Evolutionary conservation across 1,140 invertebrate species (phyloP).

Genomic region (Contarinia nasturtii): DNA sequence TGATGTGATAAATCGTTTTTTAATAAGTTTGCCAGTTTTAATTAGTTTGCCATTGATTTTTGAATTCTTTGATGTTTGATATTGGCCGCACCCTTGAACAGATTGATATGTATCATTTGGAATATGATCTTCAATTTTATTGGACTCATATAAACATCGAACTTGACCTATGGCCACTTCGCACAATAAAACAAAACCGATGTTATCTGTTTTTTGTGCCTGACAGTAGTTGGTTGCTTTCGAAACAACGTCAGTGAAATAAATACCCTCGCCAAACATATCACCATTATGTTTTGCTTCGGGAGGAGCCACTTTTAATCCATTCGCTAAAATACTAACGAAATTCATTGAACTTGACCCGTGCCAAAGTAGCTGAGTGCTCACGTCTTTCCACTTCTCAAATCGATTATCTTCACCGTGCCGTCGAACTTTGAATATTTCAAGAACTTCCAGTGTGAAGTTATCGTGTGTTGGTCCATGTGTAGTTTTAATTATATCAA

Average conservation of each 20-base stretch:
- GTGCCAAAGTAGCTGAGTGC: conserved; percentile 88
- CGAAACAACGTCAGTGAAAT: conserved; percentile 98
- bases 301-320: conserved; percentile 87
- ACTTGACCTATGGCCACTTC: conserved; percentile 91
- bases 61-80: conserved; percentile 32
- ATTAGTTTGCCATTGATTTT: conserved; percentile 41
- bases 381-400: conserved; percentile 63
- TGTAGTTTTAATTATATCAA: conserved; percentile 67
- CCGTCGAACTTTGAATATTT: conserved; percentile 58
- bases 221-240: conserved; percentile 97
- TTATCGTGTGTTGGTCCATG: conserved; percentile 66
- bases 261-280: conserved; percentile 87
- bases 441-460: conserved; percentile 53
- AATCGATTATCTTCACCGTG: conserved; percentile 62
- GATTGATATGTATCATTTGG: conserved; percentile 33
- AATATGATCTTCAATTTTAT: conserved; percentile 62
- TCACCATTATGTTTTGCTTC: conserved; percentile 90
- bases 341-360: conserved; percentile 88
- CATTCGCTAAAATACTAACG: conserved; percentile 91
- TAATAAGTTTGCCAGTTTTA: conserved; percentile 45
- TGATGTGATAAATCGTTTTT: conserved; percentile 23
- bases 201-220: conserved; percentile 44
- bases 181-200: conserved; percentile 75
- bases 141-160: conserved; percentile 47
- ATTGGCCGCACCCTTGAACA: conserved; percentile 53